Percentiles rank a stretch among this genome's conserved stretches.
Evolutionary conservation across 2,888 invertebrate genomes (phyloP).

Genomic region (Trachelus troglodyta): DNA sequence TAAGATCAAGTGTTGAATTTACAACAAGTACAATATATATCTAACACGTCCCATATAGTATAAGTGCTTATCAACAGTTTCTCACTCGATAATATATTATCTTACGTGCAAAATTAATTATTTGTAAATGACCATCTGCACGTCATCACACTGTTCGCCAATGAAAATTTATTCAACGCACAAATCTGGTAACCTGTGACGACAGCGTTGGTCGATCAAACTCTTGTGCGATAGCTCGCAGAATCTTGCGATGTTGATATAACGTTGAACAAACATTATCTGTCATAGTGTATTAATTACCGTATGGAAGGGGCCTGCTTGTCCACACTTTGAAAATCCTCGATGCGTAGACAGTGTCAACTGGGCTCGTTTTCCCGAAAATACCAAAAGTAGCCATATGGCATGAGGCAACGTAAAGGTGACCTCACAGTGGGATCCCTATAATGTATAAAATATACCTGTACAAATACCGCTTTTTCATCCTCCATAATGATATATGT

Average conservation of each 20-base stretch:
- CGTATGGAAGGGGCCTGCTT: not conserved
- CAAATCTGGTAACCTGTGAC: conserved; percentile 6
- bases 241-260: conserved; percentile 2
- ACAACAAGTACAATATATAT: not conserved
- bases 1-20: not conserved
- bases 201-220: conserved; percentile 5
- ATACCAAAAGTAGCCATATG: not conserved
- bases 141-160: not conserved
- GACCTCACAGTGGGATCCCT: not conserved
- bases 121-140: not conserved
- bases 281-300: conserved; percentile 10
- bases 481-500: not conserved
- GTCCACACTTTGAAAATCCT: not conserved
- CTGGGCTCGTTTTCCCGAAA: not conserved
- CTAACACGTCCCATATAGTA: not conserved
- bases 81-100: not conserved
- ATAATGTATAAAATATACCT: not conserved
- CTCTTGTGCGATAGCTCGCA: not conserved
- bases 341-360: not conserved
- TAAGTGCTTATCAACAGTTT: not conserved
- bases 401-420: not conserved
- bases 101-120: not conserved
- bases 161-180: conserved; percentile 1
- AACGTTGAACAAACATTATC: not conserved
- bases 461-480: not conserved